Evolutionary conservation across 2,113 vertebrate genomes (phyloP), one percentile per base, ranked within the genome.

Genomic region (Cathartes aura): DNA sequence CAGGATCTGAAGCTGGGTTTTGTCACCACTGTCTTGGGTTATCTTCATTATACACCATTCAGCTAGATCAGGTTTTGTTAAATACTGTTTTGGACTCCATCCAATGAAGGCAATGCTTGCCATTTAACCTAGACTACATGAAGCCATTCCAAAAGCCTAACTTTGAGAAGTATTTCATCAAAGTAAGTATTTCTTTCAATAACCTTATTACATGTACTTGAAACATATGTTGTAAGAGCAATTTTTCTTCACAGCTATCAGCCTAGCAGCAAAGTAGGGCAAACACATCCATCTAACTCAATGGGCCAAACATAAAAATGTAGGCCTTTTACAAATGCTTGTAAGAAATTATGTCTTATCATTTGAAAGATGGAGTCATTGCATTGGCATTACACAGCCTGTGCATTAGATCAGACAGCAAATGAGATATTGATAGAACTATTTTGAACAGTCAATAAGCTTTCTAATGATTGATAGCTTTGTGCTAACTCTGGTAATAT

Each of bases 391-490:
- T 96, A 94, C 67, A 93, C 86, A 73, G 90, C 85, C 95, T 89
- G 86, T 97, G 96, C 92, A 98, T 98, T 98, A 98, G 97, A 98
- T 98, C 96, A 97, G 97, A 98, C 81, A 97, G 95, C 90, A 98
- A 98, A 98, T 98, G 97, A 98, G 98, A 97, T 99, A 99, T 98
- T 98, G 97, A 98, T 98, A 98, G 97, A 98, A 98, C 97, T 98
- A 98, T 98, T 98, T 78, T 94, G 90, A 97, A 93, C 90, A 97
- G 97, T 98, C 98, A 84, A 98, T 99, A 98, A 95, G 76, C 91
- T 98, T 98, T 98, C 92, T 89, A 88, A 97, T 98, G 98, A 98
- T 97, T 98, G 98, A 98, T 98, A 98, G 95, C 95, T 97, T 97
- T 96, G 93, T 95, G 62, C 84, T 96, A 92, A 64, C 94, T 97